Evolutionary conservation across 2,113 vertebrate genomes (phyloP), one percentile per base, ranked within the genome.

Genomic region (Gopherus evgoodei): DNA sequence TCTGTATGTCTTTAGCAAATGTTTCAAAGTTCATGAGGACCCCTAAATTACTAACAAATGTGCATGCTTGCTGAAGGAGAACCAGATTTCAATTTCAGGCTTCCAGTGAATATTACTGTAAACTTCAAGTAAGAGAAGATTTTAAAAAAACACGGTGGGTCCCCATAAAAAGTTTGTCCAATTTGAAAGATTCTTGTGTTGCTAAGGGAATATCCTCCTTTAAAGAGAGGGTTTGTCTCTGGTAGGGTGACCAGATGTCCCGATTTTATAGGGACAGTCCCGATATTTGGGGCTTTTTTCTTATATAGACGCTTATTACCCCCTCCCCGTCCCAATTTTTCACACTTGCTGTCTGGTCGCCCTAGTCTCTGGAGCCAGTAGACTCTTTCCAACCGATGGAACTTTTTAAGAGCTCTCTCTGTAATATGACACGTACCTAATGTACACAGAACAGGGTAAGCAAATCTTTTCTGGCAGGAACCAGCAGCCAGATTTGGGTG

Each of bases 1-100:
- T 47, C 59, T 91, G 65, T 56, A 69, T 86, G 29, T 91, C 80
- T 91, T 65, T 86, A 86, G 85, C 89, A 86, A 86, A 91, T 76
- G 53, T 47, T 44, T 42, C 83, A 81, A 42, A 86, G 50, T 91
- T 81, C 76, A 91, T 86, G 80, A 86, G 42, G 27, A 52, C 29
- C 25, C 84, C 50, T 35, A 53, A 86, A 91, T 81, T 69, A 81
- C 57, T 91, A 81, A 86, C 83, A 91, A 86, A 91, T 81, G 75
- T 91, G 75, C 83, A 69, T 91, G 76, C 76, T 76, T 86, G 53
- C 50, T 54, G 89, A 80, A 91, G 79, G n/a, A 69, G 47, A 81
- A 91, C 56, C 75, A 81, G 83, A 91, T 81, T 86, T 86, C 47
- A 54, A n/a, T 81, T 50, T 86, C 13, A 47, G 42, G 42, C 75